These are phyloP conservation scores for Chlamydotis undulata DNA, from an alignment of 2,113 vertebrate species.

Conservation along the genomic window DNA sequence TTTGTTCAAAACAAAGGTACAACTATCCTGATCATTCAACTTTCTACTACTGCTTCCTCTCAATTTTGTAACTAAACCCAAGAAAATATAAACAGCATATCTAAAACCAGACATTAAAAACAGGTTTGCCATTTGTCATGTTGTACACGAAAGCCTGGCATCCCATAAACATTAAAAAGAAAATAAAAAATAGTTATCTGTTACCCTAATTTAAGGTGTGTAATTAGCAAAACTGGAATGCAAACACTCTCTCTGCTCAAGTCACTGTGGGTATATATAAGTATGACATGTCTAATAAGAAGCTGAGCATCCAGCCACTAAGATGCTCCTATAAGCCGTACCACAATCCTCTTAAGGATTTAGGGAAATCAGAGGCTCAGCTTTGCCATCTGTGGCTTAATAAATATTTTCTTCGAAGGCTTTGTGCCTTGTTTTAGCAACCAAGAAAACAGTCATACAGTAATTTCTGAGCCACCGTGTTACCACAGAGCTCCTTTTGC, in stretches of 20 bases:
- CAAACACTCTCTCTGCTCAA: conserved; percentile 20
- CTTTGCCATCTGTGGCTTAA: conserved; percentile 70
- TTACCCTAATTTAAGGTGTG: conserved; percentile 35
- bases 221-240: conserved; percentile 39
- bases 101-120: neutral
- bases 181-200: neutral
- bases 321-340: conserved; percentile 64
- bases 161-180: neutral
- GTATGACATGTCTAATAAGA: conserved; percentile 61
- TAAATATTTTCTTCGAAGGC: conserved; percentile 59
- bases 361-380: conserved; percentile 71
- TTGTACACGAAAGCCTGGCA: neutral
- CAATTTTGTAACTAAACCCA: neutral
- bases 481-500: neutral
- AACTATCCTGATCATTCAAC: neutral
- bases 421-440: conserved; percentile 64
- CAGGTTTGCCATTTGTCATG: neutral
- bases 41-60: neutral
- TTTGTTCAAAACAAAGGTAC: conserved; percentile 3
- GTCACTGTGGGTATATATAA: neutral
- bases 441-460: conserved; percentile 12
- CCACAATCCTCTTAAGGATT: conserved; percentile 73
- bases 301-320: conserved; percentile 62
- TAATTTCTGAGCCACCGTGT: neutral
- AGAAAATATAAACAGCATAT: neutral